A percentile compares a stretch with the other conserved stretches of the same genome.
Evolutionary conservation across 1,140 invertebrate genomes (phyloP).

Genomic region (Drosophila littoralis): DNA sequence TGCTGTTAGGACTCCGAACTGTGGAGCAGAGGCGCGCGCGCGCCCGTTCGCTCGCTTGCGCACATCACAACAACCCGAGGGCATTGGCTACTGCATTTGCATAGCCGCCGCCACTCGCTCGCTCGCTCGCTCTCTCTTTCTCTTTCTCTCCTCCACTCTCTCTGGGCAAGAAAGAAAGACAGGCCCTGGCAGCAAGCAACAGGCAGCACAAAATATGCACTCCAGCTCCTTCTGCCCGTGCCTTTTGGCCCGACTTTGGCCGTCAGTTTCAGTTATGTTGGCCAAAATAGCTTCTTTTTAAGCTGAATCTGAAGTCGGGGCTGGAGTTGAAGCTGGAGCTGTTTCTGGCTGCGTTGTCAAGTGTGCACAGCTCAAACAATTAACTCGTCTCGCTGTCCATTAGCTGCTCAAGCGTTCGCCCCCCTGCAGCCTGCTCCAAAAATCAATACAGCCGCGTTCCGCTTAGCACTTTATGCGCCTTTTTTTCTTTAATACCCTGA

Average conservation of each 20-base stretch:
- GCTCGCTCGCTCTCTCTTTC: conserved; percentile 5
- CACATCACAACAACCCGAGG: conserved; percentile 84
- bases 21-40: conserved; percentile 49
- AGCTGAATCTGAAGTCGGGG: conserved; percentile 12
- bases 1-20: conserved; percentile 40
- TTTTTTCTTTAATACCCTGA: background rate
- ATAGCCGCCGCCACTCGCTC: conserved; percentile 73
- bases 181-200: background rate
- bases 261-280: conserved; percentile 64
- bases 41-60: conserved; percentile 44
- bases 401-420: conserved; percentile 29
- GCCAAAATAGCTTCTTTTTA: conserved; percentile 52
- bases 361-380: conserved; percentile 68
- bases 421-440: conserved; percentile 2
- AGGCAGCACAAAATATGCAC: conserved; percentile 10
- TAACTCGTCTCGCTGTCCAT: conserved; percentile 76
- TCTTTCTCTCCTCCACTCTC: background rate
- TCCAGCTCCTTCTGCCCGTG: conserved; percentile 13
- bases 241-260: conserved; percentile 32
- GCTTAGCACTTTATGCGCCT: conserved; percentile 53
- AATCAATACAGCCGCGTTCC: conserved; percentile 36
- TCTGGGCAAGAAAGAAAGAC: conserved; percentile 1
- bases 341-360: conserved; percentile 40
- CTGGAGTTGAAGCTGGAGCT: conserved; percentile 7
- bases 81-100: conserved; percentile 84